A percentile compares a stretch with the other conserved stretches of the same genome.
phyloP scores from a whole-genome alignment of 2,797 vertebrate genomes.

The Helostoma temminkii region DNA sequence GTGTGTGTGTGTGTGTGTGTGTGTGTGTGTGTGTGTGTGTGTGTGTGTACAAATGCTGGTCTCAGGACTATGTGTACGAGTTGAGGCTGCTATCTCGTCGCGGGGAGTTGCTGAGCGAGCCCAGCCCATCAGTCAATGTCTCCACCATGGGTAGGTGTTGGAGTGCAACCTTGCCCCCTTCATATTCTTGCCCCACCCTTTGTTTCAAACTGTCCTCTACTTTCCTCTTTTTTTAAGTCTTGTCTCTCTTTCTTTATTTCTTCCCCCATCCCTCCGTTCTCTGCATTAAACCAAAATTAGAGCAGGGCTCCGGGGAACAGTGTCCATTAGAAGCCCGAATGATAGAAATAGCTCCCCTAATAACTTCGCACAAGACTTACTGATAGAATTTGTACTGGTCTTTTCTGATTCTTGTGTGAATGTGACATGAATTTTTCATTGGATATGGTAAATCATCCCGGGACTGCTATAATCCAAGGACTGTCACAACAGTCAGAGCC shows the following conservation, averaged over 20 bases:
- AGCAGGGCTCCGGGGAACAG: slow-evolving; percentile 63
- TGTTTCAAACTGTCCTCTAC: slow-evolving; percentile 32
- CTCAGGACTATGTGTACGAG: slow-evolving; percentile 91
- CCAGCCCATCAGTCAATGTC: slow-evolving; percentile 93
- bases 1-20: slow-evolving; percentile 36
- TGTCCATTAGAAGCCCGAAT: slow-evolving; percentile 69
- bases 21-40: slow-evolving; percentile 31
- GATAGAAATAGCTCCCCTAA: slow-evolving; percentile 70
- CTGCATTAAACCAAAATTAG: slow-evolving; percentile 61
- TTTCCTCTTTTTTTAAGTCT: slow-evolving; percentile 16
- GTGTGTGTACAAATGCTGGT: slow-evolving; percentile 35
- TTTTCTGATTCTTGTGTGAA: slow-evolving; percentile 48
- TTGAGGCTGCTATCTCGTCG: slow-evolving; percentile 92
- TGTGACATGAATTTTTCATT: slow-evolving; percentile 66
- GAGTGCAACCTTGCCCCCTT: slow-evolving; percentile 56
- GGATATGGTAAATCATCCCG: slow-evolving; percentile 37
- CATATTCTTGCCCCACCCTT: slow-evolving; percentile 28
- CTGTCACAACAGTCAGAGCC: slow-evolving; percentile 1
- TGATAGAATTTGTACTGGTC: slow-evolving; percentile 40
- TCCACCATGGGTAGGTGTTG: slow-evolving; percentile 90
- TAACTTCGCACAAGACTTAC: slow-evolving; percentile 57
- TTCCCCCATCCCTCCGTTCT: slow-evolving; percentile 37
- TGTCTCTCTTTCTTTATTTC: slow-evolving; percentile 16
- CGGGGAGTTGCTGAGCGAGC: slow-evolving; percentile 91
- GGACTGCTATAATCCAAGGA: slow-evolving; percentile 9